phyloP scores from a whole-genome alignment of 92 coral and sea anemone species.

The Epizoanthus scotinus region DNA sequence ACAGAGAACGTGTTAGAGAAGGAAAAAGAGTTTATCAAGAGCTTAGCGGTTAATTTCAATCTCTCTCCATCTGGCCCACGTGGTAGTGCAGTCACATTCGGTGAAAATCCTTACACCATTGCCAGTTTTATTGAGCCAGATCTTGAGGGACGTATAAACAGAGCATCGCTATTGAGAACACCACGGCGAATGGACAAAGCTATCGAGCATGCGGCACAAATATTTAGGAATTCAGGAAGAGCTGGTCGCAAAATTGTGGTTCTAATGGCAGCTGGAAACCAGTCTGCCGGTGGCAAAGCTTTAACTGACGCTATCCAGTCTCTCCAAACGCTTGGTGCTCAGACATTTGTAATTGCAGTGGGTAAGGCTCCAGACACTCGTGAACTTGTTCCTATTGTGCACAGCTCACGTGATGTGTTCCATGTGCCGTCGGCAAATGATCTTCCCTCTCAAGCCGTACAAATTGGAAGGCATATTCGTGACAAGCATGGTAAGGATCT shows the following conservation, averaged over 20 bases:
- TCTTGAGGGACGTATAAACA: neutral
- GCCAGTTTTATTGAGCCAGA: slow-evolving; percentile 26
- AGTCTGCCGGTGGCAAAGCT: slow-evolving; percentile 40
- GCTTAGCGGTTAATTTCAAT: slow-evolving; percentile 40
- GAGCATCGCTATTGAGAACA: slow-evolving; percentile 9
- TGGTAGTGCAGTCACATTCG: slow-evolving; percentile 54
- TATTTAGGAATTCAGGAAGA: slow-evolving; percentile 39
- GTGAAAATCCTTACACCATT: slow-evolving; percentile 47
- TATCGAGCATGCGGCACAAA: slow-evolving; percentile 57
- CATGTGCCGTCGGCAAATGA: neutral
- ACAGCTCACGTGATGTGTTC: slow-evolving; percentile 2
- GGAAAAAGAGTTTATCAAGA: slow-evolving; percentile 61
- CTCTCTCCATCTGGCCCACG: slow-evolving; percentile 49
- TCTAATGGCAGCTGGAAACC: slow-evolving; percentile 41
- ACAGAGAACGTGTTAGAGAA: slow-evolving; percentile 41
- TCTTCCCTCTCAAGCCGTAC: neutral
- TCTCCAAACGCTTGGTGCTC: slow-evolving; percentile 7
- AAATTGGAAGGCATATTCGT: slow-evolving; percentile 7
- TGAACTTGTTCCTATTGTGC: slow-evolving; percentile 12
- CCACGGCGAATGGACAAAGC: slow-evolving; percentile 61
- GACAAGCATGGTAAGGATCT: slow-evolving; percentile 13
- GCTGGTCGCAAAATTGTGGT: slow-evolving; percentile 48
- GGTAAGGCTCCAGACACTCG: neutral
- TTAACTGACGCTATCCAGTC: slow-evolving; percentile 18
- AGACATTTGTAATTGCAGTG: slow-evolving; percentile 12